Evolutionary conservation across 1,140 invertebrate species (phyloP).

Genomic region (Probaryconus sp.): DNA sequence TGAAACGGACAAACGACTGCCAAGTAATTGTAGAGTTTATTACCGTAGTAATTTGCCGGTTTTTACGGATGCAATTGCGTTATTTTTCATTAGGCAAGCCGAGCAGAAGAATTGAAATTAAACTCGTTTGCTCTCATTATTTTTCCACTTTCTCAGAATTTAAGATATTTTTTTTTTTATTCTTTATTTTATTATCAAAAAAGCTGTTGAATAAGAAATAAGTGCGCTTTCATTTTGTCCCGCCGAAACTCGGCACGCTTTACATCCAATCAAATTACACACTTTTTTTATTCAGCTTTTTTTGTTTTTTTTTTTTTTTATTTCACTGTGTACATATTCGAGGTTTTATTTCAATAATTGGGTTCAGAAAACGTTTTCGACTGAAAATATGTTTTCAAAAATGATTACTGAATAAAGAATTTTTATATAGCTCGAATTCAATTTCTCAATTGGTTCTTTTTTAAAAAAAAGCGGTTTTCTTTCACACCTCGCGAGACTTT

Average conservation of each 20-base stretch:
- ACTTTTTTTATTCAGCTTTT: too few relatives aligned
- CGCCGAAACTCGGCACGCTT: conserved; percentile 2
- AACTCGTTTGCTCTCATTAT: conserved; percentile 48
- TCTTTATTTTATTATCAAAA: conserved; percentile 23
- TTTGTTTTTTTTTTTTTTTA: conserved; percentile 17
- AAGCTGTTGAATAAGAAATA: conserved; percentile 21
- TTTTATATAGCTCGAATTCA: too few relatives aligned
- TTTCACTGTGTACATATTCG: too few relatives aligned
- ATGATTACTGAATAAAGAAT: too few relatives aligned
- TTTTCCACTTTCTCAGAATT: conserved; percentile 36
- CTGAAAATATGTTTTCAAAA: too few relatives aligned
- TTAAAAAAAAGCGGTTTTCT: too few relatives aligned
- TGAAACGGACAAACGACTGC: conserved; percentile 48
- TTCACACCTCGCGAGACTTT: too few relatives aligned
- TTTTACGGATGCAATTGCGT: conserved; percentile 60
- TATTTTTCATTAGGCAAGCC: conserved; percentile 59
- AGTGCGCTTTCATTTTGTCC: conserved; percentile 12
- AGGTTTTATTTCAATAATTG: too few relatives aligned
- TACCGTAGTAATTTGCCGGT: conserved; percentile 57
- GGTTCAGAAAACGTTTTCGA: too few relatives aligned
- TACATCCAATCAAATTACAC: conserved; percentile 8
- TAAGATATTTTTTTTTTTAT: conserved; percentile 29
- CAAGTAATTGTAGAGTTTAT: conserved; percentile 63
- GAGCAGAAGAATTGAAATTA: conserved; percentile 57
- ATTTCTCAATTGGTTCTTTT: too few relatives aligned